Conservation (phyloP, 2,888 invertebrate species). For the Tenthredo amoena region DNA sequence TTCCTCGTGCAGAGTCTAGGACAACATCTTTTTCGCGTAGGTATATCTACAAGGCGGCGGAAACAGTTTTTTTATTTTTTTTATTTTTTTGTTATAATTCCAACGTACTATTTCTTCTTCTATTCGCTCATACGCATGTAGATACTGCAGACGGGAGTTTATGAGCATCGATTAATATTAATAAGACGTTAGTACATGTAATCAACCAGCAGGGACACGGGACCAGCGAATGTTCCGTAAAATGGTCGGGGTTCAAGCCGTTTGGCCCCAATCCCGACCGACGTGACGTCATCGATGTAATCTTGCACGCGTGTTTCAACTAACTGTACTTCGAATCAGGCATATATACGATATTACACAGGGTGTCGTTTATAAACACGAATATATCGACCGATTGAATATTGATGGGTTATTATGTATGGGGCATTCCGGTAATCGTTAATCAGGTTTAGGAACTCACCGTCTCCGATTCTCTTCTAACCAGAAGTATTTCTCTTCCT, state of each 20-base stretch:
- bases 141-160: background rate
- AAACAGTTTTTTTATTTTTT: background rate
- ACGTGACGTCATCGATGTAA: slow-evolving; percentile 68
- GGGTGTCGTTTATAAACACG: background rate
- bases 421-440: too few species aligned
- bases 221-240: slow-evolving; percentile 43
- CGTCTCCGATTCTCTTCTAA: too few species aligned
- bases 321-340: slow-evolving; percentile 67
- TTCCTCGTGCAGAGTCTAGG: background rate
- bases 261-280: slow-evolving; percentile 56
- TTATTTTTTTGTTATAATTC: background rate
- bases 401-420: background rate
- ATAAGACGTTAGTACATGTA: background rate
- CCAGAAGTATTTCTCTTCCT: too few species aligned
- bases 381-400: background rate
- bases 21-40: background rate
- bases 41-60: background rate
- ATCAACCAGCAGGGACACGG: slow-evolving; percentile 3
- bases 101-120: too few species aligned
- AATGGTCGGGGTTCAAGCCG: slow-evolving; percentile 46
- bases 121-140: background rate
- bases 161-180: slow-evolving; percentile 35
- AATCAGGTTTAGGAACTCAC: too few species aligned
- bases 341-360: background rate
- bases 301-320: slow-evolving; percentile 65